Percentiles rank a stretch among this genome's conserved stretches.
Evolutionary conservation across 2,797 vertebrate species (phyloP).

Genomic region (Acestrorhynchus altus): DNA sequence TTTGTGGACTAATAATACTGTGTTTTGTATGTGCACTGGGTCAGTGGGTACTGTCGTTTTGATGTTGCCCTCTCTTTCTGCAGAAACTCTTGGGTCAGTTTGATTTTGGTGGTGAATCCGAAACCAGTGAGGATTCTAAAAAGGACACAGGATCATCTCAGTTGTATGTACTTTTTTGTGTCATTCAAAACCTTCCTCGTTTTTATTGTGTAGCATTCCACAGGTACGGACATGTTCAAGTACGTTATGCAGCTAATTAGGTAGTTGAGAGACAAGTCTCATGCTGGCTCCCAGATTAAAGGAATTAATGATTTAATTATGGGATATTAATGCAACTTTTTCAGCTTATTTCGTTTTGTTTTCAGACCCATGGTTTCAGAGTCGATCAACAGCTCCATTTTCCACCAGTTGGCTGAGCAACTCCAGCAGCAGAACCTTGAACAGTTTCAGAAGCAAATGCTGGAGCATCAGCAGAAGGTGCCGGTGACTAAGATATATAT

Average conservation of each 20-base stretch:
- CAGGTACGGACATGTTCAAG: no score
- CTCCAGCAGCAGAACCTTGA: conserved; percentile 97
- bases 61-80: conserved; percentile 34
- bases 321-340: not conserved
- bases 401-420: conserved; percentile 97
- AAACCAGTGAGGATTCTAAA: conserved; percentile 91
- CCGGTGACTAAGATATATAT: not conserved
- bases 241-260: no score
- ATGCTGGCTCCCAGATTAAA: no score
- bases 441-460: conserved; percentile 94
- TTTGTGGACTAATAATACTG: not conserved
- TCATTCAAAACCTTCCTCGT: not conserved
- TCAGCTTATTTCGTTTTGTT: not conserved
- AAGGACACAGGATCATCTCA: conserved; percentile 90
- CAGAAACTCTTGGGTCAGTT: conserved; percentile 97
- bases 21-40: not conserved
- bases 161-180: conserved; percentile 80
- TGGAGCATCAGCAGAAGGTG: conserved; percentile 80
- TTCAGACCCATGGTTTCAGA: conserved; percentile 92
- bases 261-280: no score
- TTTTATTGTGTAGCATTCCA: not conserved
- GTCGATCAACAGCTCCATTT: conserved; percentile 96
- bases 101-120: conserved; percentile 93
- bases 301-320: no score
- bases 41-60: not conserved